phyloP scores from a whole-genome alignment of 2,888 invertebrate genomes.

The Eupithecia subfuscata region DNA sequence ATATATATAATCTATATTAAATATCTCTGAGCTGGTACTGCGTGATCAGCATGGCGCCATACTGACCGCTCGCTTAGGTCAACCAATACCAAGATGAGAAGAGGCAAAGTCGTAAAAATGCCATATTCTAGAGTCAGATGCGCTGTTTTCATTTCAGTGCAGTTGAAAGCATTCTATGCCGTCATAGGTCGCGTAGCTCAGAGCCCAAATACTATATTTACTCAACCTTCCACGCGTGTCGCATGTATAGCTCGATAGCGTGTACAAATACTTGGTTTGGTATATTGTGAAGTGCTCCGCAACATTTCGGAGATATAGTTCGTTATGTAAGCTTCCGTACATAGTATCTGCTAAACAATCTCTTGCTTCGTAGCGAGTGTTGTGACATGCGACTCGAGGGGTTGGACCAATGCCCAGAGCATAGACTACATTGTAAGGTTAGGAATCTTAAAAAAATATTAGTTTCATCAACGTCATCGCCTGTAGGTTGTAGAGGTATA shows the following conservation, averaged over 20 bases:
- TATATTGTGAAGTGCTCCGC: constrained; percentile 15
- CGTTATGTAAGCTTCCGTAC: constrained; percentile 38
- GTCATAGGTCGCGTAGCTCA: neutral
- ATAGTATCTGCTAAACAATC: constrained; percentile 23
- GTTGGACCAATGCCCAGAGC: neutral
- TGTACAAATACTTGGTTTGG: constrained; percentile 26
- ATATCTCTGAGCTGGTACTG: neutral
- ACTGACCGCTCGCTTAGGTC: neutral
- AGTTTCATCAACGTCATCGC: neutral
- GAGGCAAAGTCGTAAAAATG: constrained; percentile 3
- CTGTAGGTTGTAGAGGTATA: neutral
- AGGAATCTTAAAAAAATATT: neutral
- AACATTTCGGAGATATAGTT: constrained; percentile 37
- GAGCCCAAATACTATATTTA: neutral
- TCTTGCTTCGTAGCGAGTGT: constrained; percentile 22
- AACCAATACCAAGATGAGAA: constrained; percentile 11
- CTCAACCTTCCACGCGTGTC: neutral
- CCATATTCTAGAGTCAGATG: neutral
- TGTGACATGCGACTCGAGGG: constrained; percentile 12
- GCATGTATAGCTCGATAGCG: constrained; percentile 3
- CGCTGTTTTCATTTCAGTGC: constrained; percentile 2
- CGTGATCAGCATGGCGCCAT: neutral
- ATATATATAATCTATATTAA: neutral
- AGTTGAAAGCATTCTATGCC: constrained; percentile 6
- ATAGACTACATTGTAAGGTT: neutral